Evolutionary conservation across 2,888 invertebrate genomes (phyloP), one percentile per base, ranked within the genome.

Genomic region (Lucinisca nassula): DNA sequence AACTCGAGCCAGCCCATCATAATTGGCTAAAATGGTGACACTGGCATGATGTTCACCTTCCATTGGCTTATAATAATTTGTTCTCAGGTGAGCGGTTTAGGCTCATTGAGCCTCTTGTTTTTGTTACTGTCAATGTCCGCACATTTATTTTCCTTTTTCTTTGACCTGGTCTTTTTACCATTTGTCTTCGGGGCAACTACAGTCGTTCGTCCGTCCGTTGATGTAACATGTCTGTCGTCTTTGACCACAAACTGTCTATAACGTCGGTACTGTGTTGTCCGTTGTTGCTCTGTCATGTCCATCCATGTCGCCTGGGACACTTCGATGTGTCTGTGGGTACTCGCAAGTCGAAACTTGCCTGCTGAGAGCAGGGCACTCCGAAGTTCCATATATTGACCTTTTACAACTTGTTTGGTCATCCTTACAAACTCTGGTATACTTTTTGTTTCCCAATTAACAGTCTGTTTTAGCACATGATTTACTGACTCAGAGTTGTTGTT

Each of bases 401-500:
- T 30, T 2, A 70, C 70, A 17, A 70, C 6, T 17, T 35, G 3
- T 70, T 35, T 30, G 12, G 32, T 30, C 10, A 35, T 17, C 27
- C n/a, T n/a, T 14, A 38, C 40, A 40, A 74, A 40, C 37, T 74
- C 74, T 38, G 38, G 21, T 21, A 74, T 21, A 6, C 0, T 35
- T 76, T 76, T 24, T 45, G 76, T 37, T 51, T 76, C 37, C 76
- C 76, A 76, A 30, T 51, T 24, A 4, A 35, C 76, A 6, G 3
- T 27, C 30, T 76, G 76, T 51, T 76, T 76, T 0, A 58, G 40
- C 6, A 78, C 61, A 37, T 58, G 78, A 21, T 55, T 78, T 21
- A 78, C 32, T 0, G 78, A 78, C 61, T 77, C 77, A 0, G 2
- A 77, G 32, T 76, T 76, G 32, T 51, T 77, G 55, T 77, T 77